A percentile compares a stretch with the other conserved stretches of the same genome.
Evolutionary conservation across 1,140 invertebrate genomes (phyloP).

Genomic region (Drosophila tropicalis): DNA sequence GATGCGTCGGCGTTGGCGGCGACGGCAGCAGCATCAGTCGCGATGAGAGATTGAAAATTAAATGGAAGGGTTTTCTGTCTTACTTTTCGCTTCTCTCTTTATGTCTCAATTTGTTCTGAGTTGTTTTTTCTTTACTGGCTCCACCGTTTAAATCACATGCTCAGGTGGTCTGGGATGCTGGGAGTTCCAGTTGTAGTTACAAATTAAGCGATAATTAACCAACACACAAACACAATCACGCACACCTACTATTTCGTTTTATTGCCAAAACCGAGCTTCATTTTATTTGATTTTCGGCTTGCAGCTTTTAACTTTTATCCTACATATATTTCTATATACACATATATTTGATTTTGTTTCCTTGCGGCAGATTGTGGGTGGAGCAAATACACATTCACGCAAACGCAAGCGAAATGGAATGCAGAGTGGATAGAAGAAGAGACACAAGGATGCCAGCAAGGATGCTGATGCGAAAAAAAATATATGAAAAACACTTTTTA

Average conservation of each 20-base stretch:
- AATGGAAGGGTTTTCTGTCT: not conserved
- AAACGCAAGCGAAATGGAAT: conserved; percentile 38
- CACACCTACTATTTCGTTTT: conserved; percentile 26
- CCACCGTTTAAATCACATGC: not conserved
- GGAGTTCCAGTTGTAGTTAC: not conserved
- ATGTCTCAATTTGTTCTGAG: not conserved
- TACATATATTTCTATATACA: conserved; percentile 25
- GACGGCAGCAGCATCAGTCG: conserved; percentile 15
- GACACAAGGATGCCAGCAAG: conserved; percentile 61
- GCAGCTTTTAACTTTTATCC: not conserved
- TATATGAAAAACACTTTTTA: not conserved
- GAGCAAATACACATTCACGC: conserved; percentile 40
- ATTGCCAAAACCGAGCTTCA: conserved; percentile 12
- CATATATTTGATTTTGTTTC: conserved; percentile 36
- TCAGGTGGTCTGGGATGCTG: not conserved
- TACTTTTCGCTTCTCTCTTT: not conserved
- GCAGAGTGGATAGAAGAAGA: conserved; percentile 33
- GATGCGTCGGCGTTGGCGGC: not conserved
- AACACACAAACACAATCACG: conserved; percentile 1
- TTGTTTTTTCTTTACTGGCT: not conserved
- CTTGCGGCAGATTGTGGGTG: conserved; percentile 28
- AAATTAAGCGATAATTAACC: no score
- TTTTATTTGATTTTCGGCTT: conserved; percentile 18
- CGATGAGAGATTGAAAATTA: not conserved
- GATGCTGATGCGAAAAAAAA: conserved; percentile 6